Evolutionary conservation across 1,140 invertebrate species (phyloP), one percentile per base, ranked within the genome.

Genomic region (Zaprionus davidi): DNA sequence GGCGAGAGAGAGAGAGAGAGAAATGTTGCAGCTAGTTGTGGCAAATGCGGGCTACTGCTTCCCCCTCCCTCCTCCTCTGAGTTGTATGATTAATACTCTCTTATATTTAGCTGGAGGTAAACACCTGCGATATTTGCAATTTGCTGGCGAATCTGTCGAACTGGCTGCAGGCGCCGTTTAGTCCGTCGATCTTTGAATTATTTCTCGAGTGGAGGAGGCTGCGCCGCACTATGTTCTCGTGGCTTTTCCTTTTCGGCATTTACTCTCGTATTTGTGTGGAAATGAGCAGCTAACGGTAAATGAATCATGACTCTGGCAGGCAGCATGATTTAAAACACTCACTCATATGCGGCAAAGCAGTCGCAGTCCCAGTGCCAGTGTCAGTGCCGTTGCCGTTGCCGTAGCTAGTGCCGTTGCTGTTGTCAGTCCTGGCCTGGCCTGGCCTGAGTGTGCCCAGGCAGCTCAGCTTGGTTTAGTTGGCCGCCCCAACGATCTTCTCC

Each of bases 301-400:
- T 91, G 90, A 91, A 91, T 91, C 90, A 91, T 91, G 90, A 91
- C 90, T 91, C 81, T 91, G 90, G 90, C 90, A 91, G 90, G 81
- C 84, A 84, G 83, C 90, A 90, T 91, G 84, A 90, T 88, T 91
- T 84, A 91, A 91, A 86, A 91, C 87, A 91, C 88, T 91, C 83
- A 87, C 81, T 90, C 85, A 88, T 75, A 75, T 75, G 72, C 31
- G 31, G 28, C 28, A 31, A 9, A 9, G 28, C 26, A 28, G 26
- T 46, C 24, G 31, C 26, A 55, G 67, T 62, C 44, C 0, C 44
- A 49, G 17, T 49, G 3, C 0, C 44, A 17, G 5, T 55, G 6
- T 24, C 53, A 15, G n/a, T 9, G 11, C 17, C 6, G 7, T 7
- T 55, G 26, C 51, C 5, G 36, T 15, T 41, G 38, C 15, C n/a